phyloP scores from a whole-genome alignment of 2,113 vertebrate species.

The Sinocyclocheilus anophthalmus region DNA sequence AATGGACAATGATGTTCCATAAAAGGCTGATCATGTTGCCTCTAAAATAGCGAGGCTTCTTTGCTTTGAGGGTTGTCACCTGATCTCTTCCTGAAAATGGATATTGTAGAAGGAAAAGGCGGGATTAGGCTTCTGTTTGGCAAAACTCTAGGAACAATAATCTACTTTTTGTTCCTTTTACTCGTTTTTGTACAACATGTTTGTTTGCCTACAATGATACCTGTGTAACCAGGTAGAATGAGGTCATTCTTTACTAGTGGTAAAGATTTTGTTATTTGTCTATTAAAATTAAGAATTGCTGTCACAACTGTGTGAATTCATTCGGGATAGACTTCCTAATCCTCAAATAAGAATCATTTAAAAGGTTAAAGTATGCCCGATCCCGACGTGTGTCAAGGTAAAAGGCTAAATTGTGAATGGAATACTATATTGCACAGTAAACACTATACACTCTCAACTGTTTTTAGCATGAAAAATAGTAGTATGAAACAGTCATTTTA shows the following conservation, averaged over 20 bases:
- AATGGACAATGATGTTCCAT: slow-evolving; percentile 55
- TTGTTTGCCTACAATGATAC: slow-evolving; percentile 34
- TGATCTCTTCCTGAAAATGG: slow-evolving; percentile 70
- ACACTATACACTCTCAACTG: background rate
- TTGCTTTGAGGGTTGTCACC: slow-evolving; percentile 63
- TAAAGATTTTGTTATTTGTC: background rate
- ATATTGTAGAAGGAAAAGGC: slow-evolving; percentile 68
- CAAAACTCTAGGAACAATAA: slow-evolving; percentile 38
- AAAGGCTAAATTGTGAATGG: background rate
- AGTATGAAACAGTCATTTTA: too few relatives aligned
- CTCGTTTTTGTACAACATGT: slow-evolving; percentile 38
- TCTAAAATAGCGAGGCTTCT: slow-evolving; percentile 53
- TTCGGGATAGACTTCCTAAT: background rate
- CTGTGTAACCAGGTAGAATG: slow-evolving; percentile 16
- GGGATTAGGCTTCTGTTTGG: slow-evolving; percentile 64
- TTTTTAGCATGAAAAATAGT: background rate
- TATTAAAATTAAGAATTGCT: background rate
- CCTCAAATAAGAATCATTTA: background rate
- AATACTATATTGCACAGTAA: background rate
- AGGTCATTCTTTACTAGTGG: background rate
- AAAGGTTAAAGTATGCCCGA: background rate
- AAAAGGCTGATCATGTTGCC: slow-evolving; percentile 66
- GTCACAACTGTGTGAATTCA: background rate
- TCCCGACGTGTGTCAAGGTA: background rate
- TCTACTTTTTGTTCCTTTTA: slow-evolving; percentile 54